Evolutionary conservation across 2,888 invertebrate species (phyloP).

Genomic region (Drosophila seclusa): DNA sequence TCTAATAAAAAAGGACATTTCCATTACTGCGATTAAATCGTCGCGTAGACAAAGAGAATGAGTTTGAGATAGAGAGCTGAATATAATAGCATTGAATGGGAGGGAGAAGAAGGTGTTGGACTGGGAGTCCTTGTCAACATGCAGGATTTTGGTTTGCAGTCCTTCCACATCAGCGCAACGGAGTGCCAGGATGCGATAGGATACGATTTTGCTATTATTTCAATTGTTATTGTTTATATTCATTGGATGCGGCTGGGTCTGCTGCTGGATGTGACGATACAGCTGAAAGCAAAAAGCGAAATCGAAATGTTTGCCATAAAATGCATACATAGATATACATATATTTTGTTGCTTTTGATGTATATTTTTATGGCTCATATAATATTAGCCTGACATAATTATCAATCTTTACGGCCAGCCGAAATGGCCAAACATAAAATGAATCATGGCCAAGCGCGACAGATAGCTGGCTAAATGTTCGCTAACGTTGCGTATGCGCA

Average conservation of each 20-base stretch:
- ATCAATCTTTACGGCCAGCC: constrained; percentile 74
- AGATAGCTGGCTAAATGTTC: constrained; percentile 33
- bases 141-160: constrained; percentile 39
- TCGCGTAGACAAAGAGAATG: constrained; percentile 32
- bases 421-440: constrained; percentile 69
- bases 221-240: constrained; percentile 80
- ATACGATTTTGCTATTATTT: constrained; percentile 70
- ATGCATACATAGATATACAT: constrained; percentile 40
- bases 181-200: constrained; percentile 52
- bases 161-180: constrained; percentile 43
- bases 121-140: constrained; percentile 6
- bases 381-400: constrained; percentile 74
- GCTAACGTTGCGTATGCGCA: constrained; percentile 51
- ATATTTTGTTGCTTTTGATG: constrained; percentile 55
- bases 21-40: constrained; percentile 81
- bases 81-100: constrained; percentile 20
- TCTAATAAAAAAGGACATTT: constrained; percentile 79
- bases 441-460: constrained; percentile 35
- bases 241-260: constrained; percentile 60
- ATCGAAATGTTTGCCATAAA: constrained; percentile 64
- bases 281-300: constrained; percentile 20
- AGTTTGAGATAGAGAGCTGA: constrained; percentile 6
- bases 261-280: constrained; percentile 19
- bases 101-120: not conserved
- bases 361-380: constrained; percentile 70